Conservation (phyloP, 2,113 vertebrate genomes). For the Numenius arquata region DNA sequence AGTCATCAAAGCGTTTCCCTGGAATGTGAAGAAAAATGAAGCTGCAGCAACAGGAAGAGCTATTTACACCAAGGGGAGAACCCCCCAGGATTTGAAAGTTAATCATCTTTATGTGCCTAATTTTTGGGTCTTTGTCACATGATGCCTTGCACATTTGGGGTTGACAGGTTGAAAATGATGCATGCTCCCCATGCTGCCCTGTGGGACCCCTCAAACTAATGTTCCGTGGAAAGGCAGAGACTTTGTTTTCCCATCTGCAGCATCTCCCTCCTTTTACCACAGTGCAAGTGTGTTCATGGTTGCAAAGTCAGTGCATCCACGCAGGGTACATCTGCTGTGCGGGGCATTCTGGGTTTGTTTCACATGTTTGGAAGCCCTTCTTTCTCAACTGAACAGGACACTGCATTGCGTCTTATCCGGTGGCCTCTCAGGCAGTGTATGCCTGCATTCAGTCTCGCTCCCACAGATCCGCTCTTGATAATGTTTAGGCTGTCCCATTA, state of each 20-base stretch:
- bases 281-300: not conserved
- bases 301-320: not conserved
- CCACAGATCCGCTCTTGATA: not conserved
- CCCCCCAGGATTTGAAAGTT: not conserved
- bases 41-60: not conserved
- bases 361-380: not conserved
- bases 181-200: not conserved
- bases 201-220: not conserved
- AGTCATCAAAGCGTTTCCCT: not conserved
- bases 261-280: not conserved
- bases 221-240: not conserved
- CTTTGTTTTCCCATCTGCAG: not conserved
- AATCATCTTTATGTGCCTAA: not conserved
- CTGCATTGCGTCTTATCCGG: not conserved
- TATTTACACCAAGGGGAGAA: not conserved
- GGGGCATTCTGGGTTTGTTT: not conserved
- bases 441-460: not conserved
- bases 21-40: not conserved
- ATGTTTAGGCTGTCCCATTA: not conserved
- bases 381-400: not conserved
- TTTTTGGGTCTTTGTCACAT: not conserved
- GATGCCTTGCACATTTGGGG: not conserved
- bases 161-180: conserved; percentile 6
- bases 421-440: not conserved
- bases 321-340: not conserved